phyloP scores from a whole-genome alignment of 1,140 invertebrate genomes.

The Caerostris extrusa region DNA sequence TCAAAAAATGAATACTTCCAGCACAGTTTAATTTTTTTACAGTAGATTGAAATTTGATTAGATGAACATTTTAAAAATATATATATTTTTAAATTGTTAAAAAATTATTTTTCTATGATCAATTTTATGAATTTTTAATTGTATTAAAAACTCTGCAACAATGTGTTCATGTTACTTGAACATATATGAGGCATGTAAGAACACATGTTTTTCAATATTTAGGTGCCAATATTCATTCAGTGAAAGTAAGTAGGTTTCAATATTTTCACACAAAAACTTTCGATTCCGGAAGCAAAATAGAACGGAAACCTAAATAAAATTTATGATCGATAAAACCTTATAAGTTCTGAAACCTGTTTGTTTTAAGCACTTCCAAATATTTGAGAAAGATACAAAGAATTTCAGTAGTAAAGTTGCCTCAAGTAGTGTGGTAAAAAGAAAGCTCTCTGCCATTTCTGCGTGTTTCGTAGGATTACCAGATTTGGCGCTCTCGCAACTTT shows the following conservation, averaged over 20 bases:
- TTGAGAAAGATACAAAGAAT: neutral
- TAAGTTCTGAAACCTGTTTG: neutral
- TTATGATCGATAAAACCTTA: neutral
- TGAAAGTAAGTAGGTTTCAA: neutral
- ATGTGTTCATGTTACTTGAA: no score
- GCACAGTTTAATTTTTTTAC: no score
- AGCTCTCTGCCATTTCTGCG: neutral
- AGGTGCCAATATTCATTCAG: no score
- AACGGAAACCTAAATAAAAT: neutral
- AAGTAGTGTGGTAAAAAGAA: neutral
- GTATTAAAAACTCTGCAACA: no score
- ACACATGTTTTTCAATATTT: no score
- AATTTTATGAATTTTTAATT: no score
- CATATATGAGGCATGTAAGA: no score
- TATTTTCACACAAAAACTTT: neutral
- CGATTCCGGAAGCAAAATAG: neutral
- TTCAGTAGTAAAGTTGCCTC: neutral
- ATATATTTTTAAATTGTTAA: no score
- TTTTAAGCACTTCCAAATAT: neutral
- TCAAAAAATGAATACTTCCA: no score
- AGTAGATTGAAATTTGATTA: no score
- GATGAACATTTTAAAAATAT: no score
- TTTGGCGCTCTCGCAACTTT: neutral
- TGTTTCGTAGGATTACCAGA: neutral
- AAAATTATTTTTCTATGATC: no score